Percentiles rank a stretch among this genome's conserved stretches.
Conservation (phyloP, 2,797 vertebrate species). For the Poecilia velifera region DNA sequence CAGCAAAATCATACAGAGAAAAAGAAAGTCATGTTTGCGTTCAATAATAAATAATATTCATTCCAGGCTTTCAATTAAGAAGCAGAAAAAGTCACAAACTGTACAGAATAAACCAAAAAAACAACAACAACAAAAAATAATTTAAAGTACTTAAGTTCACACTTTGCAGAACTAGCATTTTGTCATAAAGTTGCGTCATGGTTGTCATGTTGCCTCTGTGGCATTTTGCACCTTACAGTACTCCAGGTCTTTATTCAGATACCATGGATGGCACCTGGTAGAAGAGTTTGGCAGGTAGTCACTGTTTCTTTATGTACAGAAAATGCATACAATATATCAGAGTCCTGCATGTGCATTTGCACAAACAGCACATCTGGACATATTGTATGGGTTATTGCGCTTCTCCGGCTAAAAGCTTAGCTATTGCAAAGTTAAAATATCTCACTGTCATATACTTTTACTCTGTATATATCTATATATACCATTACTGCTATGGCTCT, state of each 20-base stretch:
- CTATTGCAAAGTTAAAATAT: constrained; percentile 76
- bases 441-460: constrained; percentile 52
- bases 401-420: constrained; percentile 63
- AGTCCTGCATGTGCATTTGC: constrained; percentile 46
- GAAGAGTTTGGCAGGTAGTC: constrained; percentile 63
- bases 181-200: constrained; percentile 50
- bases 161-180: constrained; percentile 50
- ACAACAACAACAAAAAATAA: not conserved
- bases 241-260: constrained; percentile 55
- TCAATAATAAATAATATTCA: constrained; percentile 64
- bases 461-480: constrained; percentile 24
- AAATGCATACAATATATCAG: constrained; percentile 45
- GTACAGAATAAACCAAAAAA: constrained; percentile 49
- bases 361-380: constrained; percentile 42
- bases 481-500: constrained; percentile 70
- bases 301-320: constrained; percentile 57
- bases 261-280: constrained; percentile 57
- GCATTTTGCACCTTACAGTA: constrained; percentile 61
- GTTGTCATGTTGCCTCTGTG: constrained; percentile 48
- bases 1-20: constrained; percentile 68
- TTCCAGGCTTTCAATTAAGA: constrained; percentile 62
- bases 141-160: constrained; percentile 42
- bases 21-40: constrained; percentile 36
- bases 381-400: constrained; percentile 69
- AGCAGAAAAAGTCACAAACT: constrained; percentile 70